Evolutionary conservation across 2,888 invertebrate species (phyloP), one percentile per base, ranked within the genome.

Genomic region (Hyles lineata): DNA sequence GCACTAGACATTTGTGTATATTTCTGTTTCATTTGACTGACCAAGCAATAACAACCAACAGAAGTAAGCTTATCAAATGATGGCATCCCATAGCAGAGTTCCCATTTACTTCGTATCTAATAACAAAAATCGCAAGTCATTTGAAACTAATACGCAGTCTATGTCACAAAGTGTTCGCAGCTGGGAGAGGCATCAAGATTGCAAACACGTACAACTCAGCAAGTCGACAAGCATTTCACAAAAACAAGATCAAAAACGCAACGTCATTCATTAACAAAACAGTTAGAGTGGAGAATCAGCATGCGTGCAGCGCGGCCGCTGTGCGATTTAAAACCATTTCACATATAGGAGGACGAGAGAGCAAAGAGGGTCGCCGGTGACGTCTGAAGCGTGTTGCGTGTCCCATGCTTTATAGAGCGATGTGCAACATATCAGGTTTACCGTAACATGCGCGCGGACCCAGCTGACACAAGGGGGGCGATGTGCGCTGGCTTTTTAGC

Each of bases 361-460:
- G 43, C n/a, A 62, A 73, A 62, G 58, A 74, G 67, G 72, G 75
- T 75, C 67, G 76, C 74, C 72, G 75, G 77, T 77, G 75, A 76
- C 75, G 71, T 72, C 73, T 76, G 58, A 63, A 63, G 78, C 78
- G 80, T 78, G 78, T 72, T 71, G 75, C 77, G 79, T 80, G 79
- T 80, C 29, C 72, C 67, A 25, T 86, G 79, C 76, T 86, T 85
- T 85, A 81, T 85, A 81, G 84, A 85, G 82, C 85, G 81, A 82
- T 80, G 77, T 83, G 79, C 82, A 80, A 79, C 77, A 86, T 84
- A 88, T 82, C 85, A 81, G 80, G 84, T 90, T 87, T 91, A 91
- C 91, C 83, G 82, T 78, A 82, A 73, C 23, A 17, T n/a, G 7
- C n/a, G 23, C 35, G 43, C 43, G 67, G 50, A 67, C 17, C n/a